A percentile compares a stretch with the other conserved stretches of the same genome.
Conservation (phyloP, 64 coral and sea anemone genomes). For the Pocillopora damicornis region DNA sequence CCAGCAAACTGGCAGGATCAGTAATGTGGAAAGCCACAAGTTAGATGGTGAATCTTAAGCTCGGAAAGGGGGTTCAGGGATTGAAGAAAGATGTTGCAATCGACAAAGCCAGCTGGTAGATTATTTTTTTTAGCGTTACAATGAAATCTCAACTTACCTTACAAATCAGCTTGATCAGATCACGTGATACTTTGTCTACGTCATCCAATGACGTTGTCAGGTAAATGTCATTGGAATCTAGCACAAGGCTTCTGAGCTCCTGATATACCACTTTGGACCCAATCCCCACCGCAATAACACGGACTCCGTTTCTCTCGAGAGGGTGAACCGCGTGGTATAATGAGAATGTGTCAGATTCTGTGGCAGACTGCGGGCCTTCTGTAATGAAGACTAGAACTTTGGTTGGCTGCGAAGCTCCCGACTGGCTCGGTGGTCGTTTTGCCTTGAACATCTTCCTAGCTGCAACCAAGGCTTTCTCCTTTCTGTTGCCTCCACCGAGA, state of each 20-base stretch:
- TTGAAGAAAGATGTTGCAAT: too few species aligned
- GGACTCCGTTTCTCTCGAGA: slow-evolving; percentile 33
- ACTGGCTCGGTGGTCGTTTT: background rate
- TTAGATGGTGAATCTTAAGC: too few species aligned
- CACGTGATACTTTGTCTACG: background rate
- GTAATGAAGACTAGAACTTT: slow-evolving; percentile 47
- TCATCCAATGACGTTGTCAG: slow-evolving; percentile 23
- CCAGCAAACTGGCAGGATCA: too few species aligned
- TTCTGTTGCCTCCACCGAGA: slow-evolving; percentile 29
- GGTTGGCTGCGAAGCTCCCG: background rate
- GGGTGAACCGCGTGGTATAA: slow-evolving; percentile 23
- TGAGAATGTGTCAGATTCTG: background rate
- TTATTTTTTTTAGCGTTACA: too few species aligned
- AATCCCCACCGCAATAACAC: slow-evolving; percentile 46
- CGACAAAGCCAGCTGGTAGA: background rate
- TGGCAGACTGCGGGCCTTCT: slow-evolving; percentile 2
- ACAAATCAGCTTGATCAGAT: slow-evolving; percentile 29
- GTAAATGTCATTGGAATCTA: slow-evolving; percentile 28
- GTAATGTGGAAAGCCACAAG: too few species aligned
- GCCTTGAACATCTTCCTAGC: slow-evolving; percentile 34
- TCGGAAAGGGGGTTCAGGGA: too few species aligned
- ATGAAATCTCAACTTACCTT: slow-evolving; percentile 10
- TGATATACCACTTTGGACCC: slow-evolving; percentile 1
- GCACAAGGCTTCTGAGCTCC: slow-evolving; percentile 28
- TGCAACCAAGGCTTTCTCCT: slow-evolving; percentile 42